Conservation (phyloP, 2,888 invertebrate genomes). For the Drosophila vallismaia region DNA sequence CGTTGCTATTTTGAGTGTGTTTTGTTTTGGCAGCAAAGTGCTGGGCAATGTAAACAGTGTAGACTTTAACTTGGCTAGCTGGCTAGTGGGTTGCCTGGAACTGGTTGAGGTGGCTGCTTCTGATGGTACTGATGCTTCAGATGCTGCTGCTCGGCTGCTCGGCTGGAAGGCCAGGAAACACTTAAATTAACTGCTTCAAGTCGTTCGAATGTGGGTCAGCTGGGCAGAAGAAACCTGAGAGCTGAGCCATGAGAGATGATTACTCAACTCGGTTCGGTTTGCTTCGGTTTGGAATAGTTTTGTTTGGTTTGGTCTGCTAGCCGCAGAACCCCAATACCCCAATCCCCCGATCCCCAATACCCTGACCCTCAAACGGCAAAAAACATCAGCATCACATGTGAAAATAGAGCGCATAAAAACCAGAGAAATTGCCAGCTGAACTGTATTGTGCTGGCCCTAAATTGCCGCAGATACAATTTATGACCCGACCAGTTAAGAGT, state of each 20-base stretch:
- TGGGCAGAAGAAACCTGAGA: constrained; percentile 68
- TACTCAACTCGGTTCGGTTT: constrained; percentile 62
- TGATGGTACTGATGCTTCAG: background rate
- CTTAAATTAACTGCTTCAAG: constrained; percentile 74
- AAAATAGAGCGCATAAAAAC: constrained; percentile 68
- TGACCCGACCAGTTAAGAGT: constrained; percentile 67
- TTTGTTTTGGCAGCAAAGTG: constrained; percentile 77
- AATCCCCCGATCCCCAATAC: background rate
- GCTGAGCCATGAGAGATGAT: constrained; percentile 69
- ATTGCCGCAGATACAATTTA: constrained; percentile 76
- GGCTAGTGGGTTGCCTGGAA: constrained; percentile 16
- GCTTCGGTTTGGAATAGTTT: constrained; percentile 24
- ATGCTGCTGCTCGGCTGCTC: constrained; percentile 12
- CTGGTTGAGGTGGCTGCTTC: constrained; percentile 20
- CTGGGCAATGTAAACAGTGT: constrained; percentile 72
- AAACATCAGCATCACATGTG: constrained; percentile 45
- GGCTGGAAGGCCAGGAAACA: constrained; percentile 65
- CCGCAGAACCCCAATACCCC: constrained; percentile 46
- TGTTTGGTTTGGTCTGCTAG: constrained; percentile 50
- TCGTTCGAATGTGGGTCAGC: constrained; percentile 72
- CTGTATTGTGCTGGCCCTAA: constrained; percentile 58
- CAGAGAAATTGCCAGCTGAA: constrained; percentile 25
- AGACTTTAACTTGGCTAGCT: constrained; percentile 72
- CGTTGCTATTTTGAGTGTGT: constrained; percentile 52
- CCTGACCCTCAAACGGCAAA: constrained; percentile 24